These are phyloP conservation scores for Steinernema carpocapsae DNA, from an alignment of 2,888 invertebrate genomes.

Conservation along the genomic window DNA sequence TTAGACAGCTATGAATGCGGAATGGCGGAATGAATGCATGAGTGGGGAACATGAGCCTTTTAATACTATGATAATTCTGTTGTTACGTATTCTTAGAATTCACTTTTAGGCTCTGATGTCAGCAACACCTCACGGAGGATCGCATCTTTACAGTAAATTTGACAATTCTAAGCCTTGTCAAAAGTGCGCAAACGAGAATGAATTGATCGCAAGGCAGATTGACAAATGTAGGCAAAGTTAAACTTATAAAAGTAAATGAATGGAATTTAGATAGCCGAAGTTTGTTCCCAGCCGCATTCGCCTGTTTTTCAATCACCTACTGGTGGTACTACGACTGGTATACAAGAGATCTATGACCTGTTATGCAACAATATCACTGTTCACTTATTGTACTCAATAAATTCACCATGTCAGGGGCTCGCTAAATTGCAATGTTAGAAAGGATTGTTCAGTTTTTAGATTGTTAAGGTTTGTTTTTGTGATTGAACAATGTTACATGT, in stretches of 20 bases:
- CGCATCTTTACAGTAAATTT: slow-evolving; percentile 57
- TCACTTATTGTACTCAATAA: not conserved
- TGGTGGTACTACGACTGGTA: slow-evolving; percentile 61
- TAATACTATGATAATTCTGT: not conserved
- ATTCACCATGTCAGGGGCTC: too few species aligned
- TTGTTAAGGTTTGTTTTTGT: too few species aligned
- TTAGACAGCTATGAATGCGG: not conserved
- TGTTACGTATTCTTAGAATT: not conserved
- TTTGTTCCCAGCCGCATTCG: slow-evolving; percentile 61
- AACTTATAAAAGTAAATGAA: not conserved
- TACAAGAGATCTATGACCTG: slow-evolving; percentile 15
- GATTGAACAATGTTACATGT: too few species aligned
- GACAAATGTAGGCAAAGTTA: slow-evolving; percentile 56
- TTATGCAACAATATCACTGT: not conserved
- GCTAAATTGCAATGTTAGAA: too few species aligned
- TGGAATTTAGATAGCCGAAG: slow-evolving; percentile 58
- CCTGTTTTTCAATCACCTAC: slow-evolving; percentile 58
- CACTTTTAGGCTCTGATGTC: slow-evolving; percentile 57
- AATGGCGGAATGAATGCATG: slow-evolving; percentile 33
- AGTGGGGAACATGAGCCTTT: not conserved
- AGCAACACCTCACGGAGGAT: slow-evolving; percentile 53
- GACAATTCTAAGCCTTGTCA: slow-evolving; percentile 62
- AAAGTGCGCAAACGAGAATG: slow-evolving; percentile 56
- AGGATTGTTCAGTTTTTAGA: too few species aligned
- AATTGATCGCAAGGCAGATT: slow-evolving; percentile 58